A percentile compares a stretch with the other conserved stretches of the same genome.
Conservation (phyloP, 2,888 invertebrate species). For the Hirtodrosophila histrioides region DNA sequence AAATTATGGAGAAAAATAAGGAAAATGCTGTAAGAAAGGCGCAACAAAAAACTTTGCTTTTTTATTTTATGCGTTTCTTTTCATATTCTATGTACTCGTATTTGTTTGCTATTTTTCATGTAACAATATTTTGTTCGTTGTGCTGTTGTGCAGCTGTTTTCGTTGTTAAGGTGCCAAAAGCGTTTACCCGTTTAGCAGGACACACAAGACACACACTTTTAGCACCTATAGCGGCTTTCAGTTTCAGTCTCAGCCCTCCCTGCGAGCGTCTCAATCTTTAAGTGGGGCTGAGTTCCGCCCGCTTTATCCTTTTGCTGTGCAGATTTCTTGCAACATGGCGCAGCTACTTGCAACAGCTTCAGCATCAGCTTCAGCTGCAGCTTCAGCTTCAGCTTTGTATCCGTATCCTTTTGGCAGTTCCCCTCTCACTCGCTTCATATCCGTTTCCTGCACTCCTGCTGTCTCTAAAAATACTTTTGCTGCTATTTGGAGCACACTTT, state of each 20-base stretch:
- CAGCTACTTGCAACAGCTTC: neutral
- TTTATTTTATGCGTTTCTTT: constrained; percentile 30
- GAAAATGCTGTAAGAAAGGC: neutral
- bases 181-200: constrained; percentile 37
- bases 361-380: constrained; percentile 14
- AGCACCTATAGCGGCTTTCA: constrained; percentile 13
- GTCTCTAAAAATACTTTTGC: constrained; percentile 68
- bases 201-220: constrained; percentile 7
- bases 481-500: constrained; percentile 63
- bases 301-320: constrained; percentile 30
- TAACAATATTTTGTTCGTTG: constrained; percentile 59
- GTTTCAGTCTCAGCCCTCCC: constrained; percentile 12
- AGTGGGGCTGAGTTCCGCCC: constrained; percentile 47
- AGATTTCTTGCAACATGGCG: constrained; percentile 41
- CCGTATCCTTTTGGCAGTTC: constrained; percentile 3
- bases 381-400: constrained; percentile 37
- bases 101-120: constrained; percentile 60
- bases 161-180: constrained; percentile 69
- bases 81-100: constrained; percentile 26
- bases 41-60: constrained; percentile 39
- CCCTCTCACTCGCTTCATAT: constrained; percentile 8
- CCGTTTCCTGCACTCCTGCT: constrained; percentile 52
- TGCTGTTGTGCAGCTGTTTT: constrained; percentile 61
- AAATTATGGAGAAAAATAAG: constrained; percentile 1
- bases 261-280: constrained; percentile 50